Evolutionary conservation across 2,113 vertebrate species (phyloP).

Genomic region (Alethe diademata): DNA sequence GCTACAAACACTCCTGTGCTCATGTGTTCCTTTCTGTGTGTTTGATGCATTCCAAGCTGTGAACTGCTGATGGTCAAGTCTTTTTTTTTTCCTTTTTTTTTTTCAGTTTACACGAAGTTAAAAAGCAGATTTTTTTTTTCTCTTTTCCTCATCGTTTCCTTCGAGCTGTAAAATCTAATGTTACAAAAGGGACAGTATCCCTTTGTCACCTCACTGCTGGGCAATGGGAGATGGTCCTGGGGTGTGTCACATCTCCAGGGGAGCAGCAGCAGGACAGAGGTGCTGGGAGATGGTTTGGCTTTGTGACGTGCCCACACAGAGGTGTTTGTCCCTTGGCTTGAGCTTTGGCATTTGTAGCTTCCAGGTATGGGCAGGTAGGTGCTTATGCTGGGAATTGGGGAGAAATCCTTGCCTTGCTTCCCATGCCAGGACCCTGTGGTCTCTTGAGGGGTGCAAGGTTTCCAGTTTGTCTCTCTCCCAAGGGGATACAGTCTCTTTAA

Average conservation of each 20-base stretch:
- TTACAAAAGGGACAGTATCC: constrained; percentile 72
- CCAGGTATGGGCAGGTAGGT: constrained; percentile 21
- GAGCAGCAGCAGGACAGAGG: background rate
- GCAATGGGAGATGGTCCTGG: background rate
- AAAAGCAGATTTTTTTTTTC: constrained; percentile 5
- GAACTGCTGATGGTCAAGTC: constrained; percentile 48
- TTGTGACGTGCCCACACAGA: background rate
- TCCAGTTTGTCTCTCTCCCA: constrained; percentile 61
- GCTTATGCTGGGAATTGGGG: background rate
- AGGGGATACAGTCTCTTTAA: constrained; percentile 90
- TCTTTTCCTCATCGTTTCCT: background rate
- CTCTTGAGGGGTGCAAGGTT: background rate
- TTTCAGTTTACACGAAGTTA: constrained; percentile 35
- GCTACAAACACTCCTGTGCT: constrained; percentile 52
- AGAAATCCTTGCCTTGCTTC: background rate
- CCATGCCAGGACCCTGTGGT: background rate
- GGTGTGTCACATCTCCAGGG: background rate
- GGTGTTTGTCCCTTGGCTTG: background rate
- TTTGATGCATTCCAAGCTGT: constrained; percentile 61
- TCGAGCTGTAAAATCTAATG: constrained; percentile 54
- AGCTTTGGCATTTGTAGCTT: background rate
- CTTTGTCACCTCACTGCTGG: constrained; percentile 57
- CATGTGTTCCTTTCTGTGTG: constrained; percentile 36
- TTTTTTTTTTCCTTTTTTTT: background rate
- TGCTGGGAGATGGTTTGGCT: background rate